Evolutionary conservation across 1,140 invertebrate genomes (phyloP), one percentile per base, ranked within the genome.

Genomic region (Arion vulgaris): DNA sequence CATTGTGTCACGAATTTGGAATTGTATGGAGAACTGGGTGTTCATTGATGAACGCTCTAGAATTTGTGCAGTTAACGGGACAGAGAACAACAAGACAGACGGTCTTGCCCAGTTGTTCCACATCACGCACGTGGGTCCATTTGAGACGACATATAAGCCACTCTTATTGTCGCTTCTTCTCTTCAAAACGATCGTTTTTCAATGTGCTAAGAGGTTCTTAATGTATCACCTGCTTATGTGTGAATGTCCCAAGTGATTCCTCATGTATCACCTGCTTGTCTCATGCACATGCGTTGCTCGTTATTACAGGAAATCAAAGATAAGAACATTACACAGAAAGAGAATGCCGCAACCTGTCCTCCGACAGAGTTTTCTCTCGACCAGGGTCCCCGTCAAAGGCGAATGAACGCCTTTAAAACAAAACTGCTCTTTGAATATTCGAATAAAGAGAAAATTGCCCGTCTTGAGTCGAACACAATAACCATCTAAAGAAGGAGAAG

Each of bases 371-470:
- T 73, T 7, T 73, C n/a, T 41, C 41, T 41, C 23, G 41, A n/a
- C 71, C 38, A 49, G 26, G 23, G 71, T 36, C 36, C 11, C 38
- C 71, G 71, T 73, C 41, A 73, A 73, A 49, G 71, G 41, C 38
- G 41, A 73, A 73, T 73, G 41, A 73, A 49, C 71, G 71, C 71
- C 4, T 73, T 73, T 73, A 73, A 73, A 73, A 73, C 71, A 73
- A 73, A 73, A 73, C 71, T 39, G 41, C 28, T 49, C 38, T 49
- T 73, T 73, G 26, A 73, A 73, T 39, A 15, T 49, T 2, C 19
- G 41, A 73, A 73, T 73, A 73, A 73, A 73, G 71, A 39, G 71
- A 73, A 49, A 73, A 73, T 73, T 73, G 71, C 71, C 71, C 17
- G 71, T 49, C 38, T 73, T 49, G n/a, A 71, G 34, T 34, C 13